A percentile compares a stretch with the other conserved stretches of the same genome.
phyloP scores from a whole-genome alignment of 2,113 vertebrate genomes.

The Carettochelys insculpta region DNA sequence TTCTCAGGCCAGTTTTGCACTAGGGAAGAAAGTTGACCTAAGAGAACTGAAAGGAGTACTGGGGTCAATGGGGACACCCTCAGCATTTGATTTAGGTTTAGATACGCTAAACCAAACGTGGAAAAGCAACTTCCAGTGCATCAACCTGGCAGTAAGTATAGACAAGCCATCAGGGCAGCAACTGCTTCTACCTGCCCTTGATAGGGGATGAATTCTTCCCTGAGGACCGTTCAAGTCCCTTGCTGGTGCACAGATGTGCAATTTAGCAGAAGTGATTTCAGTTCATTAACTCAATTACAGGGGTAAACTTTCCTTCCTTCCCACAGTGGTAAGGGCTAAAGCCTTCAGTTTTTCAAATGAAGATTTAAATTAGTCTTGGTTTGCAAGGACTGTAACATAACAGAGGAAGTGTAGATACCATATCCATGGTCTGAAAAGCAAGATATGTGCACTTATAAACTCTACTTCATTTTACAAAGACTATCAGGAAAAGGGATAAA shows the following conservation, averaged over 20 bases:
- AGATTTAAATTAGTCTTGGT: neutral
- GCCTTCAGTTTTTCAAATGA: neutral
- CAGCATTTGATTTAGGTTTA: too few relatives aligned
- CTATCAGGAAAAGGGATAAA: neutral
- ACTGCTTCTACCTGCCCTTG: neutral
- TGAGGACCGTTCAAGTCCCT: neutral
- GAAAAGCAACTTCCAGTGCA: too few relatives aligned
- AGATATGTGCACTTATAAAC: neutral
- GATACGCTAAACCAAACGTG: too few relatives aligned
- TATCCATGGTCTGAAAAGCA: neutral
- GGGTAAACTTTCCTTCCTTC: neutral
- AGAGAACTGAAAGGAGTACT: too few relatives aligned
- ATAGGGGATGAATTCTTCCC: neutral
- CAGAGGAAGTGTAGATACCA: neutral
- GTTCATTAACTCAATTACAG: neutral
- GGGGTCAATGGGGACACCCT: too few relatives aligned
- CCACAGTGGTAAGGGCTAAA: neutral
- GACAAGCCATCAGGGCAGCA: too few relatives aligned
- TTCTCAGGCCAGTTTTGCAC: too few relatives aligned
- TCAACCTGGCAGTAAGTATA: too few relatives aligned
- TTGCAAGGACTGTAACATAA: neutral
- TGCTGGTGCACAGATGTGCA: neutral
- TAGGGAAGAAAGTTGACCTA: too few relatives aligned
- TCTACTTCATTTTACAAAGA: neutral
- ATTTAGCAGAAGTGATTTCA: neutral